Base-by-base conservation (phyloP, 1,140 invertebrate genomes). In the Epicauta chinensis region DNA sequence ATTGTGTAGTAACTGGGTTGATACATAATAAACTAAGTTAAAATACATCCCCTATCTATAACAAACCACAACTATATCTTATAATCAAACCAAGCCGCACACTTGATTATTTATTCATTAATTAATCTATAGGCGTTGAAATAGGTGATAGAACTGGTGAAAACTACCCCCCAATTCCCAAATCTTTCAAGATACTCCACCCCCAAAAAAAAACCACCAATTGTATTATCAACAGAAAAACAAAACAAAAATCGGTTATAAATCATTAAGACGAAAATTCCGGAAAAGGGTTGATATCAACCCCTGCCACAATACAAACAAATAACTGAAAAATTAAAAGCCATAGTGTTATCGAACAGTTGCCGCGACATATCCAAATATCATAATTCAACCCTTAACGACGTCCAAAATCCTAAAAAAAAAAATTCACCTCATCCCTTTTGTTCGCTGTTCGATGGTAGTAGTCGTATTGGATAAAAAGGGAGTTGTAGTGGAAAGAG, bases 91-190 rank as follows among this genome's bases (percentile, higher is more conserved):
- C 56, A 49, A 51, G 53, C 60, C 57, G 60, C 53, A n/a, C n/a
- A 44, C 48, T 57, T 51, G 53, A 62, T 62, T 62, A 62, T 59
- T 62, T 62, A 62, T 62, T 62, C 60, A 62, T 62, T 62, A 62
- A 62, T 62, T 62, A 62, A 62, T 62, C 57, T 62, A 55, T 55
- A 55, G 47, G 31, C 23, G 23, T 23, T 23, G 23, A 23, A 7
- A 23, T 23, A 23, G 23, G 23, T 23, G 23, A 23, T 23, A 23
- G 23, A 23, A 23, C 4, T 23, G 23, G 23, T 23, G 23, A 7
- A 5, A 23, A 23, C 23, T 7, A 23, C 23, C 23, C 23, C n/a
- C 7, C 7, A 23, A 23, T 23, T 23, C 23, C 23, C 23, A 23
- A 23, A 23, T 23, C 23, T 23, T 23, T 7, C 23, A 23, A 23